phyloP scores from a whole-genome alignment of 2,797 vertebrate species.

The Naso thynnoides region DNA sequence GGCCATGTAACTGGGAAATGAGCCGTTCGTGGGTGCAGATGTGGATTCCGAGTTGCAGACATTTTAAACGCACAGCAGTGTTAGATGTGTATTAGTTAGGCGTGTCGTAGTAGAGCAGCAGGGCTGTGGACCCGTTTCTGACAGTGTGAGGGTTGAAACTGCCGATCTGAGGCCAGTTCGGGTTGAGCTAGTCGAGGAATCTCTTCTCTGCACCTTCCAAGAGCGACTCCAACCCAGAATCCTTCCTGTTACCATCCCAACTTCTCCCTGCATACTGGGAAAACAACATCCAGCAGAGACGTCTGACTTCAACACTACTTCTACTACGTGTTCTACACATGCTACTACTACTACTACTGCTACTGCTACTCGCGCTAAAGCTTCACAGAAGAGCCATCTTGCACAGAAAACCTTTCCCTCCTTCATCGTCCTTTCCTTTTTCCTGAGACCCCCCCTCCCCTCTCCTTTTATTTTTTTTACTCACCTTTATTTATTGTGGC shows the following conservation, averaged over 20 bases:
- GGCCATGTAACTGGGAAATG: constrained; percentile 29
- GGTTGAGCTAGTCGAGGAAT: background rate
- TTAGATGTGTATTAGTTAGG: constrained; percentile 47
- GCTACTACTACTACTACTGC: constrained; percentile 64
- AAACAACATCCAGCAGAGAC: constrained; percentile 56
- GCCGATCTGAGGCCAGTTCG: constrained; percentile 25
- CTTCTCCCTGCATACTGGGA: constrained; percentile 38
- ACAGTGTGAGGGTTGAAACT: constrained; percentile 15
- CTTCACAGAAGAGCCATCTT: constrained; percentile 73
- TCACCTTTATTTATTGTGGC: constrained; percentile 92
- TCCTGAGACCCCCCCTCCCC: background rate
- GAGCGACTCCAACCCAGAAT: constrained; percentile 22
- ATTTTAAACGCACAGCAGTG: constrained; percentile 30
- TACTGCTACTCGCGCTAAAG: constrained; percentile 78
- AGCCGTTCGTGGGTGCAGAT: constrained; percentile 20
- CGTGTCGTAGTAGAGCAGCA: constrained; percentile 32
- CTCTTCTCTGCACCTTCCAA: constrained; percentile 27
- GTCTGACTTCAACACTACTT: constrained; percentile 66
- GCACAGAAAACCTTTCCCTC: constrained; percentile 67
- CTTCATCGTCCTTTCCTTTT: constrained; percentile 23
- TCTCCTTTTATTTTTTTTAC: constrained; percentile 42
- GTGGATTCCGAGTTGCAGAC: constrained; percentile 35
- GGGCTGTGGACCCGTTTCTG: constrained; percentile 22
- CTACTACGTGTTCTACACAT: constrained; percentile 76
- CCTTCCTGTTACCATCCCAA: constrained; percentile 22